Conservation (phyloP, 1,140 invertebrate species). For the Lamellibrachia luymesi region DNA sequence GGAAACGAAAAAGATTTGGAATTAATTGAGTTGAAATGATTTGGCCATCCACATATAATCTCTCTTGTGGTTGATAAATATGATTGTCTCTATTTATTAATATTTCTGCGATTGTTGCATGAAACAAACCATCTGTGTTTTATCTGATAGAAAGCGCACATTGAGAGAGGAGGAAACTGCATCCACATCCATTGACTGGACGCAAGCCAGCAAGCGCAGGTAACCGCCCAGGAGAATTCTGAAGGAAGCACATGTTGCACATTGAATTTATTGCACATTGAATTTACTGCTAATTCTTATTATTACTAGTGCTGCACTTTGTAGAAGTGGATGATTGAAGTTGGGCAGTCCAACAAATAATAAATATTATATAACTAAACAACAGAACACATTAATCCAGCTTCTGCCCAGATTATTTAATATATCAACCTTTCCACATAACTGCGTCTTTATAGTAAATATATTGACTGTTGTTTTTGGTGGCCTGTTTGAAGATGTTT, state of each 20-base stretch:
- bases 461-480: not conserved
- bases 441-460: not conserved
- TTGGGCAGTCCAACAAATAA: not conserved
- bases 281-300: not conserved
- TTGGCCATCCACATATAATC: too few relatives aligned
- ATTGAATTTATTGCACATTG: not conserved
- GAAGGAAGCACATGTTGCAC: not conserved
- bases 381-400: not conserved
- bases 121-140: not conserved
- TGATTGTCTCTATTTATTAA: too few relatives aligned
- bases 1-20: too few relatives aligned
- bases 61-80: too few relatives aligned
- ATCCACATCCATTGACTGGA: not conserved
- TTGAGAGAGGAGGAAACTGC: slow-evolving; percentile 11
- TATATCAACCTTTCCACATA: not conserved
- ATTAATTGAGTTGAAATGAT: too few relatives aligned
- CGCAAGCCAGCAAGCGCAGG: slow-evolving; percentile 11
- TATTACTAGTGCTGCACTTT: not conserved
- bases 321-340: not conserved
- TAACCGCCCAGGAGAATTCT: not conserved
- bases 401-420: not conserved
- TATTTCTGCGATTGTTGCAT: not conserved
- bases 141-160: not conserved
- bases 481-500: not conserved
- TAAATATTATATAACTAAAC: not conserved